These are phyloP conservation scores for Laothoe populi DNA, from an alignment of 2,888 invertebrate species.

Conservation along the genomic window DNA sequence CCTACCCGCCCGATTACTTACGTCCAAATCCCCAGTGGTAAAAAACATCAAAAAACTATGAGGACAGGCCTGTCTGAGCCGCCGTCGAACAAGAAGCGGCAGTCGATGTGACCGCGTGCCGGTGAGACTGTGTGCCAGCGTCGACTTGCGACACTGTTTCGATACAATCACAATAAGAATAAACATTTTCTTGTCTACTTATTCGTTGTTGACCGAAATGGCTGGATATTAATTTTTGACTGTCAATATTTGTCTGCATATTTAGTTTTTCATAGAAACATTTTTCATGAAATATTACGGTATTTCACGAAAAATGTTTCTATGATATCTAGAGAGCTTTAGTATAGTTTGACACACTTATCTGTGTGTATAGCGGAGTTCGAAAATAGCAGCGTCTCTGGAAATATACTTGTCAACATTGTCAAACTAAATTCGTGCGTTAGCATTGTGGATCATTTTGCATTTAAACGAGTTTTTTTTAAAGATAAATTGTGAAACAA, in stretches of 20 bases:
- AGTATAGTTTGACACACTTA: no score
- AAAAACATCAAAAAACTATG: slow-evolving; percentile 22
- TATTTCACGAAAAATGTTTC: no score
- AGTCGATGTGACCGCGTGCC: slow-evolving; percentile 3
- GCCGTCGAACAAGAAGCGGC: background rate
- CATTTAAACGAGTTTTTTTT: no score
- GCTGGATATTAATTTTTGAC: no score
- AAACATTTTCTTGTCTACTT: background rate
- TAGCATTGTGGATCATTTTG: no score
- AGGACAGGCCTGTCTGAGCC: background rate
- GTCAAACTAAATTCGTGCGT: no score
- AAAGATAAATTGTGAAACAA: no score
- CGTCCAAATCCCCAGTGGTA: slow-evolving; percentile 79
- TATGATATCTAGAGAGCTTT: no score
- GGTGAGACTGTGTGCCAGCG: slow-evolving; percentile 6
- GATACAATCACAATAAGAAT: background rate
- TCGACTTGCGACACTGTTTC: slow-evolving; percentile 1
- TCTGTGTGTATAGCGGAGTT: no score
- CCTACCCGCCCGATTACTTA: slow-evolving; percentile 61
- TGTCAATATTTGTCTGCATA: background rate
- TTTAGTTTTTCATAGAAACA: background rate
- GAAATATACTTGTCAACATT: no score
- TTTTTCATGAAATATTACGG: background rate
- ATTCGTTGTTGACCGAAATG: background rate
- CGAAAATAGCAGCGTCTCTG: no score